Conservation (phyloP, 2,888 invertebrate genomes). For the Caenorhabditis afra region DNA sequence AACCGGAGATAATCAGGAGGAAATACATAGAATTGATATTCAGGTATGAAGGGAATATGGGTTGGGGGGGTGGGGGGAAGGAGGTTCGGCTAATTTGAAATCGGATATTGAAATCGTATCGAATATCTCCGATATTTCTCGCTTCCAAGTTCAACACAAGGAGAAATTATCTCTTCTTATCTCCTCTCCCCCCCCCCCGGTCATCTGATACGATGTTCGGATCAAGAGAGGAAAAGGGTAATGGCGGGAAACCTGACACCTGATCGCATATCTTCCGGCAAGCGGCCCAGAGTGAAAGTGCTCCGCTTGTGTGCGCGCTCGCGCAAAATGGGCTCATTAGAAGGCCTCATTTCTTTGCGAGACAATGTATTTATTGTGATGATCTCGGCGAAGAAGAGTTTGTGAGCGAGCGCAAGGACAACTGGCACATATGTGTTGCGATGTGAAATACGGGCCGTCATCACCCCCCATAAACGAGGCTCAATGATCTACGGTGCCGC, state of each 20-base stretch:
- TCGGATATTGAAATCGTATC: conserved; percentile 44
- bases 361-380: conserved; percentile 47
- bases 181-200: too few species aligned
- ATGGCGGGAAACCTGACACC: conserved; percentile 47
- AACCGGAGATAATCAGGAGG: too few species aligned
- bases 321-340: too few species aligned
- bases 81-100: conserved; percentile 26
- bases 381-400: background rate
- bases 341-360: conserved; percentile 1
- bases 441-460: conserved; percentile 41
- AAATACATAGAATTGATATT: conserved; percentile 38
- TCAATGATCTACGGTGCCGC: conserved; percentile 50
- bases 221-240: conserved; percentile 4
- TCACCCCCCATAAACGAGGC: background rate
- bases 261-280: background rate
- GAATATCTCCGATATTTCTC: conserved; percentile 30
- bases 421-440: conserved; percentile 33
- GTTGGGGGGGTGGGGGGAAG: background rate
- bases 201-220: conserved; percentile 16
- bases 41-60: too few species aligned
- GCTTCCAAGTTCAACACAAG: conserved; percentile 25
- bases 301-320: conserved; percentile 1
- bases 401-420: too few species aligned
- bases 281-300: conserved; percentile 3
- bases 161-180: conserved; percentile 6